phyloP scores from a whole-genome alignment of 2,113 vertebrate genomes.

The Setophaga petechia region DNA sequence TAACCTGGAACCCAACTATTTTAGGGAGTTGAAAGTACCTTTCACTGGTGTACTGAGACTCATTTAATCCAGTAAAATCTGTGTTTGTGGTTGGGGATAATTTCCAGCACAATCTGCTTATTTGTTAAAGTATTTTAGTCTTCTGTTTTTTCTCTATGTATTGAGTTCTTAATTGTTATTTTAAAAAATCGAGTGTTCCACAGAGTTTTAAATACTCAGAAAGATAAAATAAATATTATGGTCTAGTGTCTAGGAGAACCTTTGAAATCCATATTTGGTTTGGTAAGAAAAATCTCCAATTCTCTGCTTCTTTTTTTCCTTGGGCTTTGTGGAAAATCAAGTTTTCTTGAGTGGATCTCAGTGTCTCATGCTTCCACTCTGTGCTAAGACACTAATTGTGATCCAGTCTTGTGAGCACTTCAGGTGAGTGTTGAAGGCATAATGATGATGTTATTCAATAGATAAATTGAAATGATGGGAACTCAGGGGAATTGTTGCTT shows the following conservation, averaged over 20 bases:
- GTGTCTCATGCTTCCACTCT: not conserved
- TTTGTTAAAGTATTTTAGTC: not conserved
- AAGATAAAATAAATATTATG: not conserved
- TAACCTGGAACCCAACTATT: rapidly evolving
- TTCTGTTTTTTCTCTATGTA: not conserved
- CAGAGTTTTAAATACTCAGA: not conserved
- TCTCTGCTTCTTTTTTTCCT: not conserved
- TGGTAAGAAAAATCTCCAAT: not conserved
- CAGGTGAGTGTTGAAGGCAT: not conserved
- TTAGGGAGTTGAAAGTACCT: not conserved
- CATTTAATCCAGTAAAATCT: not conserved
- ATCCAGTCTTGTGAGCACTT: not conserved
- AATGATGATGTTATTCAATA: not conserved
- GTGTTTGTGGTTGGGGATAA: not conserved
- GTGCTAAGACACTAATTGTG: not conserved
- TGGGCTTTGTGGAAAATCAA: not conserved
- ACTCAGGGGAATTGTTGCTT: not conserved
- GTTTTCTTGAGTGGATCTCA: not conserved
- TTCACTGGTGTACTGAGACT: not conserved
- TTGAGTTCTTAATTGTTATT: not conserved
- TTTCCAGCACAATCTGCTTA: not conserved
- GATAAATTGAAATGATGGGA: not conserved
- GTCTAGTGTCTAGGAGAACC: not conserved
- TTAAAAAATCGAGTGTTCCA: not conserved
- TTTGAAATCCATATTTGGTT: not conserved